Evolutionary conservation across 2,888 invertebrate genomes (phyloP).

Genomic region (Melanotus villosus): DNA sequence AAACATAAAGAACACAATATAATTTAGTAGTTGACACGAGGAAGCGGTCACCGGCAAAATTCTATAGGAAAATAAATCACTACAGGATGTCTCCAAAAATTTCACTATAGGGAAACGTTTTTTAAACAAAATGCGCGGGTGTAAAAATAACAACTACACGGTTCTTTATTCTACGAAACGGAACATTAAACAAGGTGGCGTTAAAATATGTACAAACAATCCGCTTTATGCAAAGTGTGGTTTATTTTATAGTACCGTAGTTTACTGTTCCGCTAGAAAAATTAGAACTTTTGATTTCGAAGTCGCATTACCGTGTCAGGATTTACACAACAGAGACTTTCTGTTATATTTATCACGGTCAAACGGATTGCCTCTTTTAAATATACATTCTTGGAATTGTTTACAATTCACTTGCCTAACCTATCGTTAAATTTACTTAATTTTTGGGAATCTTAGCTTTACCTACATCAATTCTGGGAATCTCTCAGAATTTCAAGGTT

Average conservation of each 20-base stretch:
- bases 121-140: constrained; percentile 18
- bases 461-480: no score
- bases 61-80: constrained; percentile 48
- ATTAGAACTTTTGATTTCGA: constrained; percentile 62
- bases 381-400: constrained; percentile 17
- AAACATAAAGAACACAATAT: constrained; percentile 30
- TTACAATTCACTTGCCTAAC: constrained; percentile 16
- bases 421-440: constrained; percentile 15
- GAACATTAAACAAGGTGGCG: constrained; percentile 41
- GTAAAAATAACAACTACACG: constrained; percentile 30
- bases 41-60: constrained; percentile 40
- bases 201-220: constrained; percentile 42
- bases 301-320: constrained; percentile 58
- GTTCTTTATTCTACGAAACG: constrained; percentile 32
- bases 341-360: constrained; percentile 60
- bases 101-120: constrained; percentile 4
- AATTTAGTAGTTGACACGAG: constrained; percentile 45
- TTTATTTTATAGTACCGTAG: constrained; percentile 22
- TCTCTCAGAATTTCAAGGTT: no score
- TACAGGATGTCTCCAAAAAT: constrained; percentile 16
- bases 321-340: constrained; percentile 62
- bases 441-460: background rate
- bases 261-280: constrained; percentile 58
- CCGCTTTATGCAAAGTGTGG: constrained; percentile 40
- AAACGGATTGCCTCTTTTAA: constrained; percentile 43